Evolutionary conservation across 2,888 invertebrate species (phyloP).

Genomic region (Gastracanthus pulcherrimus): DNA sequence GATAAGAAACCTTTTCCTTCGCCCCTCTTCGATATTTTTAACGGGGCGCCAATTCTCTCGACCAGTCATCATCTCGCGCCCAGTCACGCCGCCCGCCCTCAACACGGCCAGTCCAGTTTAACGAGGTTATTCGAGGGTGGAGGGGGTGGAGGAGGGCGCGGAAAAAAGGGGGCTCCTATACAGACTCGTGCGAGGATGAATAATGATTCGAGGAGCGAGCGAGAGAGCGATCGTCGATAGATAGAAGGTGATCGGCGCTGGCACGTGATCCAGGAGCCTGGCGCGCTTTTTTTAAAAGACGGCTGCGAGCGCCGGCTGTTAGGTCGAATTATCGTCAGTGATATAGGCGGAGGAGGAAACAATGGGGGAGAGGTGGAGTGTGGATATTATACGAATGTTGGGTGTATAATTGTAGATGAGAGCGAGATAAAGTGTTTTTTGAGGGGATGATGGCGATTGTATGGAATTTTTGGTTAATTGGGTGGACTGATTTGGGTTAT

Average conservation of each 20-base stretch:
- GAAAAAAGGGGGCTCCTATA: constrained; percentile 19
- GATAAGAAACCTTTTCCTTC: not conserved
- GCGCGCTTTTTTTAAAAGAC: not conserved
- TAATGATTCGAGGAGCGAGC: constrained; percentile 67
- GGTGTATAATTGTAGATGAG: not conserved
- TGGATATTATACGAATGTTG: too few species aligned
- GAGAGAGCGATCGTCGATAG: constrained; percentile 8
- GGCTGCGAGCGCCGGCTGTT: not conserved
- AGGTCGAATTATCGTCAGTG: constrained; percentile 23
- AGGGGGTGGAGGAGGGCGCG: constrained; percentile 10
- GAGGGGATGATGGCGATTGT: too few species aligned
- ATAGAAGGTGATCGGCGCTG: not conserved
- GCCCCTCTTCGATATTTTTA: constrained; percentile 15
- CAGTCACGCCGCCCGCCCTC: constrained; percentile 38
- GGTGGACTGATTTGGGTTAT: too few species aligned
- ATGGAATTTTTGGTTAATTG: too few species aligned
- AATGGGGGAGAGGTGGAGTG: not conserved
- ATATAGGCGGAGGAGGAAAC: not conserved
- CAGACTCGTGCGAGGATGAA: constrained; percentile 72
- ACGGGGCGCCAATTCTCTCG: not conserved
- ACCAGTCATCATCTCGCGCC: constrained; percentile 43
- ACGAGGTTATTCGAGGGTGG: constrained; percentile 55
- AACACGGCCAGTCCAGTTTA: constrained; percentile 40
- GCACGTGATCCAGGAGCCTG: constrained; percentile 42
- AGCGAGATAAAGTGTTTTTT: constrained; percentile 17